Percentiles rank a stretch among this genome's conserved stretches.
These are phyloP conservation scores for Lasius fuliginosus DNA, from an alignment of 2,888 invertebrate species.

Conservation along the genomic window DNA sequence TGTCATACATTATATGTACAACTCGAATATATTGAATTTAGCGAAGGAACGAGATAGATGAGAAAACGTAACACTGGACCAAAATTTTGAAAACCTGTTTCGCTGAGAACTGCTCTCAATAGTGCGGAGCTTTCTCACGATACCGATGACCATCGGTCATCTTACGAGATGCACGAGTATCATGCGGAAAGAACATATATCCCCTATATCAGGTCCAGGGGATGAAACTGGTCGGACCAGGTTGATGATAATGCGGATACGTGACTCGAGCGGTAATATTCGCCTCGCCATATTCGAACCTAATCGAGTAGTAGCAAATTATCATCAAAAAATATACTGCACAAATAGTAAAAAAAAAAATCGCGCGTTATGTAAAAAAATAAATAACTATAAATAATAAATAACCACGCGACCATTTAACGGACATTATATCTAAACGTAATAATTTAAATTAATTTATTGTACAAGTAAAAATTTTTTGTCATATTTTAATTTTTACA, in stretches of 20 bases:
- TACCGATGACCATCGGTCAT: conserved; percentile 81
- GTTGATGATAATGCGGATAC: conserved; percentile 27
- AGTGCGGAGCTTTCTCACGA: conserved; percentile 83
- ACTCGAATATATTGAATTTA: background rate
- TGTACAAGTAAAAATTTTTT: conserved; percentile 2
- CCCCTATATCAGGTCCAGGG: conserved; percentile 59
- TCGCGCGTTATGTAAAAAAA: background rate
- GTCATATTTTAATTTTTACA: background rate
- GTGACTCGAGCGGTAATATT: conserved; percentile 5
- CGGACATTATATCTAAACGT: background rate
- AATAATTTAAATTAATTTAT: background rate
- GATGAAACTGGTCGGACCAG: conserved; percentile 71
- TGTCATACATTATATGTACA: background rate
- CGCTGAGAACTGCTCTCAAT: conserved; percentile 72
- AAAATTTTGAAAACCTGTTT: conserved; percentile 77
- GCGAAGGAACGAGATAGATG: conserved; percentile 34
- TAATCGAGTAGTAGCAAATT: background rate
- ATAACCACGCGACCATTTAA: background rate
- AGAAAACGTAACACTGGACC: conserved; percentile 56
- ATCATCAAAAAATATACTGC: background rate
- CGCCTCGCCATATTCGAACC: background rate
- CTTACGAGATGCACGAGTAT: conserved; percentile 74
- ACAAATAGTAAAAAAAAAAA: background rate
- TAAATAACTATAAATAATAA: conserved; percentile 2
- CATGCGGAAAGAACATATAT: conserved; percentile 42